phyloP scores from a whole-genome alignment of 64 coral and sea anemone species.

The Porites lutea region DNA sequence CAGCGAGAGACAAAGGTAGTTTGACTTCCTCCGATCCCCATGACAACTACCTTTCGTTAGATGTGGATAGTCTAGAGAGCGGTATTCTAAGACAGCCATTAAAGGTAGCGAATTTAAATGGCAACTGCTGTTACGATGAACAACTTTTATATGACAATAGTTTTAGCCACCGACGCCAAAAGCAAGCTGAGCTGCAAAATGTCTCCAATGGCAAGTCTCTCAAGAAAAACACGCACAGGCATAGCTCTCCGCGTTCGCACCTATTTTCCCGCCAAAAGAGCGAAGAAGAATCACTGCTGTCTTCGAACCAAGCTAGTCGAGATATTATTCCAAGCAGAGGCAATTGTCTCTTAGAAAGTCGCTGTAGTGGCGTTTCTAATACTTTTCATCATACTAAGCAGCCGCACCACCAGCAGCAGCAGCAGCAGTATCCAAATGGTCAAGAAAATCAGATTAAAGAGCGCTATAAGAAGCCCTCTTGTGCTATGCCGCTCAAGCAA shows the following conservation, averaged over 20 bases:
- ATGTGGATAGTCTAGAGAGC: slow-evolving; percentile 2
- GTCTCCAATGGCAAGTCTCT: background rate
- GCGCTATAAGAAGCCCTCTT: too few relatives aligned
- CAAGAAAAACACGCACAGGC: background rate
- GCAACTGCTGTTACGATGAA: background rate
- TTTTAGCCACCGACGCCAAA: background rate
- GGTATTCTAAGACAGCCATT: background rate
- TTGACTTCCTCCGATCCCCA: slow-evolving; percentile 12
- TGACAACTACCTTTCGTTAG: slow-evolving; percentile 48
- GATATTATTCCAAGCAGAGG: background rate
- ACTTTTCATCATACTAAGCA: background rate
- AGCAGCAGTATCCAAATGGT: background rate
- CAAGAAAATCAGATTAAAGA: background rate
- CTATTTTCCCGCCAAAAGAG: slow-evolving; percentile 42
- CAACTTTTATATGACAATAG: background rate
- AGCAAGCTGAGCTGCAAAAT: background rate
- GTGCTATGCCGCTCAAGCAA: background rate
- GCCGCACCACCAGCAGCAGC: background rate
- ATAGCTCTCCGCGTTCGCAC: background rate
- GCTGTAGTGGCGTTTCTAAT: slow-evolving; percentile 19
- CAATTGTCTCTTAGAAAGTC: background rate
- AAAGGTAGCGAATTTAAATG: background rate
- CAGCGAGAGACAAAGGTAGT: background rate
- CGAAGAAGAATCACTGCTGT: slow-evolving; percentile 29
- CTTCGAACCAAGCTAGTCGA: slow-evolving; percentile 2